Conservation (phyloP, 2,888 invertebrate species). For the Theristus sp. region DNA sequence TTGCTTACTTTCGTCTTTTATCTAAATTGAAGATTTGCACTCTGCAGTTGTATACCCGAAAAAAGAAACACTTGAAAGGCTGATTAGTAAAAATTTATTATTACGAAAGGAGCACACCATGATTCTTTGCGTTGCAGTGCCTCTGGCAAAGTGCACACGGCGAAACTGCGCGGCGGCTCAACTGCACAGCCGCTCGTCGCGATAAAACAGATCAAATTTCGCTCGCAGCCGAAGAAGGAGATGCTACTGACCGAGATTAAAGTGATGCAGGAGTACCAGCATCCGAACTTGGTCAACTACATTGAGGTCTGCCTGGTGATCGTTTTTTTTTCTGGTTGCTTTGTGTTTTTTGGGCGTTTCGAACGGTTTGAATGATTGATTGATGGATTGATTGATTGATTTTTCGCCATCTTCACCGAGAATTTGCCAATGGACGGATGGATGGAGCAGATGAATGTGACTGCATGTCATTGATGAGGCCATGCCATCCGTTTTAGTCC, state of each 20-base stretch:
- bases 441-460: no score
- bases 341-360: no score
- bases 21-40: no score
- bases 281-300: conserved; percentile 86
- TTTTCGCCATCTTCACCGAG: no score
- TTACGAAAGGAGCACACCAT: no score
- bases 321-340: no score
- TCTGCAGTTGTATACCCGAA: not conserved
- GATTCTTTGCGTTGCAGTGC: conserved; percentile 37
- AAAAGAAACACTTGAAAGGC: not conserved
- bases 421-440: no score
- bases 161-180: conserved; percentile 37
- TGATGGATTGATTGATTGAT: no score
- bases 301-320: conserved; percentile 41
- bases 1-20: no score
- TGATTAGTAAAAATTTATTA: not conserved
- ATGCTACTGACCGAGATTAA: conserved; percentile 77
- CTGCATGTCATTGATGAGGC: no score
- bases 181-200: conserved; percentile 59
- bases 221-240: conserved; percentile 84
- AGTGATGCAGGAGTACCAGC: conserved; percentile 70
- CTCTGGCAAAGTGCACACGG: conserved; percentile 75
- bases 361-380: no score
- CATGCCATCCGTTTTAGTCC: no score
- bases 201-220: conserved; percentile 83